Base-by-base conservation (phyloP, 2,888 invertebrate species). In the Chrysina gloriosa region DNA sequence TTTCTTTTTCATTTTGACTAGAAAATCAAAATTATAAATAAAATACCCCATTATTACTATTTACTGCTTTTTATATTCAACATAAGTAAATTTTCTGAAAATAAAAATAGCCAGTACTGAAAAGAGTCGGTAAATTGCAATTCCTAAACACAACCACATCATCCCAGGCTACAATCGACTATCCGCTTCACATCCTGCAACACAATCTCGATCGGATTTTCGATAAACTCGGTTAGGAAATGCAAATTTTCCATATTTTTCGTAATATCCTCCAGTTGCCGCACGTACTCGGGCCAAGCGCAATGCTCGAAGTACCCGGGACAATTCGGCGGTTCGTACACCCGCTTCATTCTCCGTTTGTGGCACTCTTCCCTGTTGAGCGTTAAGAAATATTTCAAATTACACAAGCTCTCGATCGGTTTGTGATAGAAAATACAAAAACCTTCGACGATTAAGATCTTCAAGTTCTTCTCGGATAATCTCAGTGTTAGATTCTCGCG, bases 261-360 rank as follows among this genome's bases (percentile, higher is more conserved):
- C 54, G 75, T 67, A 25, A 86, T 80, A 75, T 87, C 86, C 19
- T 81, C 74, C 36, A 86, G 81, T 75, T 91, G 87, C 74, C 83
- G 84, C 67, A 88, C 77, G 79, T 96, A 93, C 77, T 90, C 89
- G n/a, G 96, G 96, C 96, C 97, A 97, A n/a, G 93, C 95, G 78
- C 92, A 89, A 72, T 84, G 83, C 47, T 96, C 94, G 84, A 96
- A 96, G 85, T 97, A 97, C 0, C 95, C 94, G 0, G 89, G 89
- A 1, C 91, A 85, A 84, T 97, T 96, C 0, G 96, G 92, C 16
- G 97, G 97, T 63, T 91, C 89, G 80, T 97, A 97, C n/a, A 85
- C 81, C 31, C 93, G 84, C 19, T 76, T 75, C 29, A 80, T 78
- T 69, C 95, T 86, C 19, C 95, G 85, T 27, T 85, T 75, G 73